Conservation (phyloP, 2,113 vertebrate species). For the Neoarius graeffei region DNA sequence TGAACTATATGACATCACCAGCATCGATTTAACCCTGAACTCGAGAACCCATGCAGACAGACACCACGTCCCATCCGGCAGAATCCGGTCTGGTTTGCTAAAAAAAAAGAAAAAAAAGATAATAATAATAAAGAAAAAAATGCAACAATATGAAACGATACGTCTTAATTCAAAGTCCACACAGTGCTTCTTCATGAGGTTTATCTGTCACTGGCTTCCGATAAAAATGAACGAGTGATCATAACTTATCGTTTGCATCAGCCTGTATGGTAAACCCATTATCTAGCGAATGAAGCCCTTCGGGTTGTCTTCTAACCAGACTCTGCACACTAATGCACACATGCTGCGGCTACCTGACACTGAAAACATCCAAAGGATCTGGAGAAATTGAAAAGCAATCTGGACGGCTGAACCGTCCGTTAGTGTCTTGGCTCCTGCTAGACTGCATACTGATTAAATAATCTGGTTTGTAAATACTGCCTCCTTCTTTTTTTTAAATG, state of each 20-base stretch:
- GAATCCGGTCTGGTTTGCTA: slow-evolving; percentile 53
- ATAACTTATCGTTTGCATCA: slow-evolving; percentile 35
- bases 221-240: slow-evolving; percentile 18
- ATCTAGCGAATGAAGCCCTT: slow-evolving; percentile 39
- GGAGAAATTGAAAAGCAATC: slow-evolving; percentile 52
- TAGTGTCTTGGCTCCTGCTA: slow-evolving; percentile 44
- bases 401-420: slow-evolving; percentile 48
- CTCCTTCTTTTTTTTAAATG: slow-evolving; percentile 45
- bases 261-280: slow-evolving; percentile 48
- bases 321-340: slow-evolving; percentile 35
- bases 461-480: slow-evolving; percentile 63
- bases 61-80: slow-evolving; percentile 50
- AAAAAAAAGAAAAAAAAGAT: slow-evolving; percentile 34
- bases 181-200: slow-evolving; percentile 5
- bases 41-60: slow-evolving; percentile 46
- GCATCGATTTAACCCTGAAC: slow-evolving; percentile 31
- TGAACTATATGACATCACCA: slow-evolving; percentile 40
- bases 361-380: slow-evolving; percentile 52
- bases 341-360: slow-evolving; percentile 54
- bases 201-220: neutral
- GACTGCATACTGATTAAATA: slow-evolving; percentile 61
- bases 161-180: slow-evolving; percentile 30
- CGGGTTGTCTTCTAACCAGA: slow-evolving; percentile 37
- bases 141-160: slow-evolving; percentile 54
- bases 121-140: slow-evolving; percentile 9